phyloP scores from a whole-genome alignment of 2,113 vertebrate genomes.

The Brevimyrus niger region DNA sequence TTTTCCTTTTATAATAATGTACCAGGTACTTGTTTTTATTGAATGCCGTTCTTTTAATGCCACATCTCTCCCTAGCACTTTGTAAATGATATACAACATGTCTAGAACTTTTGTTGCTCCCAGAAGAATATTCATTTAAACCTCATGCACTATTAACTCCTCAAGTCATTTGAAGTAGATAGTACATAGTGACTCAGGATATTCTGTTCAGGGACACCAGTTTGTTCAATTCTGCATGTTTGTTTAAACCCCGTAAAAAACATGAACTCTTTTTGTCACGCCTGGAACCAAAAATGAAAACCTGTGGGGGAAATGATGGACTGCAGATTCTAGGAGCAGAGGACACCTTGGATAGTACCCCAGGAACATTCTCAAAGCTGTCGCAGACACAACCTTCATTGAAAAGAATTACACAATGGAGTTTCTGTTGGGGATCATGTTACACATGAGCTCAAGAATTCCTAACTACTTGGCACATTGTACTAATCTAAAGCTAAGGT shows the following conservation, averaged over 20 bases:
- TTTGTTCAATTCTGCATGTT: neutral
- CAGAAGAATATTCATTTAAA: neutral
- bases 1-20: neutral
- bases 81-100: neutral
- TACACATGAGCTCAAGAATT: neutral
- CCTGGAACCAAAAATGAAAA: neutral
- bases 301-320: neutral
- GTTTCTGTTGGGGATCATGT: neutral
- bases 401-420: neutral
- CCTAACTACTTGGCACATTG: neutral
- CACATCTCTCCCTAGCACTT: neutral
- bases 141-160: neutral
- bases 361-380: neutral
- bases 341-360: neutral
- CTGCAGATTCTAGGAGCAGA: neutral
- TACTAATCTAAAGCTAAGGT: neutral
- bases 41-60: neutral
- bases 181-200: neutral
- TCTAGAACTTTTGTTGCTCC: neutral
- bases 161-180: neutral
- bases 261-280: neutral
- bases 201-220: neutral
- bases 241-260: neutral
- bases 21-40: neutral
- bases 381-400: neutral